Conservation (phyloP, 2,113 vertebrate genomes). For the Misgurnus mizolepis region DNA sequence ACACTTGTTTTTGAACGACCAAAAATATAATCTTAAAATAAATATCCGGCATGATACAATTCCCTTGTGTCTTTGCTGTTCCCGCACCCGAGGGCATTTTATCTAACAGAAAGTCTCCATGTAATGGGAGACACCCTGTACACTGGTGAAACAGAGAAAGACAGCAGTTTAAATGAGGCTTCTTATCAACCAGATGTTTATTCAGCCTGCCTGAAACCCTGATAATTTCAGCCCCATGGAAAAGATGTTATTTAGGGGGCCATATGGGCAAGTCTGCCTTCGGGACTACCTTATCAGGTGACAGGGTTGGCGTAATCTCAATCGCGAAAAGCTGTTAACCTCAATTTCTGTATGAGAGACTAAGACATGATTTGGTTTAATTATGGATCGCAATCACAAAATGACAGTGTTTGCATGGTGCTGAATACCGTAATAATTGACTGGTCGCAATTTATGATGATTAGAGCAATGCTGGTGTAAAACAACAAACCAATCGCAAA, state of each 20-base stretch:
- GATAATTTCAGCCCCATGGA: conserved; percentile 51
- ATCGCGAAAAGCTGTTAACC: conserved; percentile 27
- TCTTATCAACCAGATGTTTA: conserved; percentile 43
- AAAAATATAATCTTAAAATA: conserved; percentile 54
- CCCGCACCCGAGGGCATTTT: conserved; percentile 22
- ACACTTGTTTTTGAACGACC: conserved; percentile 29
- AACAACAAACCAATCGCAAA: neutral
- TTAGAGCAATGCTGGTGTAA: neutral
- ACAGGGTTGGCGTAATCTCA: neutral
- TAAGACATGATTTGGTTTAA: neutral
- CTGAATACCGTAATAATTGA: conserved; percentile 54
- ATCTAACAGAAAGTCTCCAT: conserved; percentile 55
- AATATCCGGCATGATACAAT: conserved; percentile 43
- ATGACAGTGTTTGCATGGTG: conserved; percentile 43
- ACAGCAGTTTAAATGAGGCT: conserved; percentile 40
- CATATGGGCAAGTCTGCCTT: conserved; percentile 49
- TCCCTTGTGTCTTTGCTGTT: neutral
- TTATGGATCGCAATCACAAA: neutral
- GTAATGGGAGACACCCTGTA: conserved; percentile 51
- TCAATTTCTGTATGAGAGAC: conserved; percentile 14
- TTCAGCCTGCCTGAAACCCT: conserved; percentile 36
- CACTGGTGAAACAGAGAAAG: conserved; percentile 51
- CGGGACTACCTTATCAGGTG: conserved; percentile 59
- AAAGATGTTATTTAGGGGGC: conserved; percentile 59
- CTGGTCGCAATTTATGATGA: conserved; percentile 55